Percentiles rank a stretch among this genome's conserved stretches.
These are phyloP conservation scores for Channa argus DNA, from an alignment of 2,113 vertebrate genomes.

Conservation along the genomic window DNA sequence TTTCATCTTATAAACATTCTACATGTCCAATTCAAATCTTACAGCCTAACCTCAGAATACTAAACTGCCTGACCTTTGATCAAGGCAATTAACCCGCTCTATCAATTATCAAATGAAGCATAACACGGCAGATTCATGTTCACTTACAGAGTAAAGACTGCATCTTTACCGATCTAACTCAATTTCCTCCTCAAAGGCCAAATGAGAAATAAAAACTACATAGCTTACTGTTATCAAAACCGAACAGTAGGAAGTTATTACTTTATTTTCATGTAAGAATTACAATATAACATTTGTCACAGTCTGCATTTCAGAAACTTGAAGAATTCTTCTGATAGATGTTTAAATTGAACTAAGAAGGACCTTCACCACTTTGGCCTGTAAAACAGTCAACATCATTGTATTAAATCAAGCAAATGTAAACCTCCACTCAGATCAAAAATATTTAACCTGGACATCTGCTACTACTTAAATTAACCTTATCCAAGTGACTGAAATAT, in stretches of 20 bases:
- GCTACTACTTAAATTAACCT: slow-evolving; percentile 45
- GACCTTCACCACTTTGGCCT: neutral
- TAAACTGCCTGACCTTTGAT: slow-evolving; percentile 77
- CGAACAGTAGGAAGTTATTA: neutral
- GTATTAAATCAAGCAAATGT: slow-evolving; percentile 4
- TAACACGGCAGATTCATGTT: slow-evolving; percentile 56
- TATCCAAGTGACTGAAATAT: slow-evolving; percentile 49
- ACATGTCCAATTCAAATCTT: slow-evolving; percentile 63
- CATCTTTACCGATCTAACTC: slow-evolving; percentile 41
- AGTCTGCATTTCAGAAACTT: neutral
- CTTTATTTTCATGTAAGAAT: slow-evolving; percentile 16
- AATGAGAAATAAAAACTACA: slow-evolving; percentile 5
- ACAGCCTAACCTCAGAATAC: slow-evolving; percentile 69
- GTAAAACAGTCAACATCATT: neutral
- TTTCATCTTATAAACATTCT: slow-evolving; percentile 74
- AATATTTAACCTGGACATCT: slow-evolving; percentile 45
- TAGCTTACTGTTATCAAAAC: neutral
- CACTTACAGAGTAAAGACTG: slow-evolving; percentile 50
- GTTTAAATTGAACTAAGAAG: neutral
- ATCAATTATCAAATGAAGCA: slow-evolving; percentile 79
- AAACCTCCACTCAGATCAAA: neutral
- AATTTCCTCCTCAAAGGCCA: slow-evolving; percentile 35
- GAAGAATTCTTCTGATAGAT: neutral
- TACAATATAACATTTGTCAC: neutral
- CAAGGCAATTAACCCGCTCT: slow-evolving; percentile 77